Base-by-base conservation (phyloP, 2,113 vertebrate genomes). In the Melanostigma gelatinosum region DNA sequence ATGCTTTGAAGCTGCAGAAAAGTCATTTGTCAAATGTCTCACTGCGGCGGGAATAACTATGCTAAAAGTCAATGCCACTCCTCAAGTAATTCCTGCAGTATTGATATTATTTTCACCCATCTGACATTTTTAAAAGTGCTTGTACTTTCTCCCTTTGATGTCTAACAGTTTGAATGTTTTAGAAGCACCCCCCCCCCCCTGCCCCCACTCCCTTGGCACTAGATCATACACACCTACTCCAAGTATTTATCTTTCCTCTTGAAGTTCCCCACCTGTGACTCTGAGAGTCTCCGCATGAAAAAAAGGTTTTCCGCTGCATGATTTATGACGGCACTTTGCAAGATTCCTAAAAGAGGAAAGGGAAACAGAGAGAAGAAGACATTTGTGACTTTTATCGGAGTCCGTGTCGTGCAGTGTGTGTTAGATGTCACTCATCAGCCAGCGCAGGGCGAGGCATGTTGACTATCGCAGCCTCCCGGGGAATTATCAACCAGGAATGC, bases 401-500 rank as follows among this genome's bases (percentile, higher is more conserved):
- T 79, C 52, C 82, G 64, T 62, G 72, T 58, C 72, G 79, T 20
- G 54, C 67, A 64, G 44, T 81, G 84, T 44, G 63, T 84, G 89
- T 91, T 76, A 82, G 66, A 76, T 87, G 89, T 94, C 94, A 91
- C 74, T 94, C 93, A 92, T 85, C 89, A 73, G 63, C 29, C 65
- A 22, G 77, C 84, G 85, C 94, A 93, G 86, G 94, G 83, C 29
- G 70, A 86, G 89, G 89, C 94, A 89, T 84, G 94, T 90, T 75
- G 67, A 75, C 83, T 83, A 89, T 90, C 88, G 70, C 79, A 54
- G 80, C 70, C 85, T 88, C 83, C 87, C 73, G 82, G 82, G 89
- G 87, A 93, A 85, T 92, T 93, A 88, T 80, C 77, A 77, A 76
- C 69, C 82, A 87, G 89, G 92, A 92, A 94, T 94, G 92, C 77